A percentile compares a stretch with the other conserved stretches of the same genome.
Evolutionary conservation across 2,113 vertebrate genomes (phyloP).

Genomic region (Centropristis striata): DNA sequence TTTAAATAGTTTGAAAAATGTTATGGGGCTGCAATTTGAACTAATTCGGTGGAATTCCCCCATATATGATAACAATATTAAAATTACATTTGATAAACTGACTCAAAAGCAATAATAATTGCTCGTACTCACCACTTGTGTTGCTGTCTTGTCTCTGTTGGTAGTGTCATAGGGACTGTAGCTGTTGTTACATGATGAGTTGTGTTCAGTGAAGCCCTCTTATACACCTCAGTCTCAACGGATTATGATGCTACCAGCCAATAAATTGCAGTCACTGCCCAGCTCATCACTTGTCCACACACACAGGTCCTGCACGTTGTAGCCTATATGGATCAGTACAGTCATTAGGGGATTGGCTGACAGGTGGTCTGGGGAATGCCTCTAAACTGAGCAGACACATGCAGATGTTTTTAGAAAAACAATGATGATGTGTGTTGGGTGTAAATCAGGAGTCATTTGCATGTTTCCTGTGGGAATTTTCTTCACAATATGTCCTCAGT

Average conservation of each 20-base stretch:
- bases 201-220: slow-evolving; percentile 31
- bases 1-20: too few relatives aligned
- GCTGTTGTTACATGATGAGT: slow-evolving; percentile 6
- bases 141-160: not conserved
- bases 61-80: not conserved
- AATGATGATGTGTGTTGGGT: not conserved
- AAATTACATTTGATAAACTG: not conserved
- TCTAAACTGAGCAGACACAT: not conserved
- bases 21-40: too few relatives aligned
- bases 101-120: not conserved
- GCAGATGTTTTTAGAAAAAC: not conserved
- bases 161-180: not conserved
- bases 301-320: not conserved
- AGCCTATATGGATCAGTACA: not conserved
- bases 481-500: not conserved
- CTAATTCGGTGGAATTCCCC: too few relatives aligned
- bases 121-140: slow-evolving; percentile 38
- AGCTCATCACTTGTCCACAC: slow-evolving; percentile 30
- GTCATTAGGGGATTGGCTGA: slow-evolving; percentile 23
- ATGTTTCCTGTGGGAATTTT: not conserved
- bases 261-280: slow-evolving; percentile 24
- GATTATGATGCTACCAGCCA: slow-evolving; percentile 61
- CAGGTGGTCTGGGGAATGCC: not conserved
- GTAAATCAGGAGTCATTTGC: not conserved
- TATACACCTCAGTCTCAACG: slow-evolving; percentile 53